Conservation (phyloP, 2,113 vertebrate genomes). For the Scomber colias region DNA sequence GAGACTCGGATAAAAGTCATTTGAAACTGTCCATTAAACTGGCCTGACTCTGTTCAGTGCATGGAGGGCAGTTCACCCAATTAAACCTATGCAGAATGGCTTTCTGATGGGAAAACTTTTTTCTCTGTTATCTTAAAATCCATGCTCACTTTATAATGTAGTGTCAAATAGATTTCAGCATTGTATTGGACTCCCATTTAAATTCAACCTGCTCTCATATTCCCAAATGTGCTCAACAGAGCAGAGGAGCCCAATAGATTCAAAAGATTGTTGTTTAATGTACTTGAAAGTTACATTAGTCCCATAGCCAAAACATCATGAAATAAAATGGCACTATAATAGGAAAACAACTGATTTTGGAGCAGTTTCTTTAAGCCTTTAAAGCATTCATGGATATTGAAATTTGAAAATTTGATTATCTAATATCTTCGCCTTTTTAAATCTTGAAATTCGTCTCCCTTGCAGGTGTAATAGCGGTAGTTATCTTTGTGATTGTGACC, state of each 20-base stretch:
- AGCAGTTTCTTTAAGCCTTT: not conserved
- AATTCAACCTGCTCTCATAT: slow-evolving; percentile 43
- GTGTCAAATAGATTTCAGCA: slow-evolving; percentile 68
- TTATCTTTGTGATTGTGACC: slow-evolving; percentile 90
- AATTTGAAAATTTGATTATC: not conserved
- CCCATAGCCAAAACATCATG: slow-evolving; percentile 20
- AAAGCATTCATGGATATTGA: not conserved
- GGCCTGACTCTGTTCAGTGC: slow-evolving; percentile 36
- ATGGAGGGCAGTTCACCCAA: slow-evolving; percentile 70
- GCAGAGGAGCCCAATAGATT: not conserved
- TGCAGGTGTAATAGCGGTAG: slow-evolving; percentile 92
- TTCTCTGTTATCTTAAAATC: slow-evolving; percentile 51
- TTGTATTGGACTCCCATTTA: slow-evolving; percentile 40
- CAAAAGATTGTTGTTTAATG: slow-evolving; percentile 34
- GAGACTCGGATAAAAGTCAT: slow-evolving; percentile 52
- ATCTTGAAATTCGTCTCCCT: slow-evolving; percentile 1
- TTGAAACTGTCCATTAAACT: slow-evolving; percentile 59
- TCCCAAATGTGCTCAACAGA: slow-evolving; percentile 49
- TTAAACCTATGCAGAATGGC: slow-evolving; percentile 66
- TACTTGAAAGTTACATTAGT: slow-evolving; percentile 13
- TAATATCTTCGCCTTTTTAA: not conserved
- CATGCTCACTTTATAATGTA: slow-evolving; percentile 48
- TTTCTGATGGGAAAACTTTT: slow-evolving; percentile 60
- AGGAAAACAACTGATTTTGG: not conserved
- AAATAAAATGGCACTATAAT: not conserved